Percentiles rank a stretch among this genome's conserved stretches.
phyloP scores from a whole-genome alignment of 2,888 invertebrate species.

The Homarus gammarus region DNA sequence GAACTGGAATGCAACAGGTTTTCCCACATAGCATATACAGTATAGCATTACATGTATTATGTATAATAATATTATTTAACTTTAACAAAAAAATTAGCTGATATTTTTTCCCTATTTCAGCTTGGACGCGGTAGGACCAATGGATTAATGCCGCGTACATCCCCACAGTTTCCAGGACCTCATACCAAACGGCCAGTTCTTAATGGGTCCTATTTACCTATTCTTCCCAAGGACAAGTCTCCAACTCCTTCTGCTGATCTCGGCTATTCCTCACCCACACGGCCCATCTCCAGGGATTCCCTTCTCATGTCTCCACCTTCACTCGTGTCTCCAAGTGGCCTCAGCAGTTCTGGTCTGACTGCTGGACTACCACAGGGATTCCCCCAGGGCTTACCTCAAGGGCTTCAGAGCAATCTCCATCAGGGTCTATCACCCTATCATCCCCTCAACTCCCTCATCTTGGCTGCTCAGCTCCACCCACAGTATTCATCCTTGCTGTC shows the following conservation, averaged over 20 bases:
- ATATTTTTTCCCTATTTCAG: constrained; percentile 50
- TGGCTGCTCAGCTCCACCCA: constrained; percentile 74
- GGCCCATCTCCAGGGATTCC: constrained; percentile 68
- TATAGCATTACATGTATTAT: not conserved
- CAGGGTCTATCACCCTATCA: constrained; percentile 65
- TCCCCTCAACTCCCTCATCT: constrained; percentile 69
- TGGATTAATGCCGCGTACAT: constrained; percentile 60
- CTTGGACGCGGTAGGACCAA: constrained; percentile 67
- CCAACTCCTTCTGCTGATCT: constrained; percentile 73
- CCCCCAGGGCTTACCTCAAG: constrained; percentile 53
- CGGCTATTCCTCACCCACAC: constrained; percentile 74
- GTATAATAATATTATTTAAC: not conserved
- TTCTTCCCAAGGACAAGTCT: constrained; percentile 74
- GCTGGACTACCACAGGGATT: constrained; percentile 48
- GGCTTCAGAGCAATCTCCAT: constrained; percentile 54
- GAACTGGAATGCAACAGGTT: not conserved
- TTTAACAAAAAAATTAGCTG: not conserved
- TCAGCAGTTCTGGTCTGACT: constrained; percentile 48
- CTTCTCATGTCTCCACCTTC: constrained; percentile 67
- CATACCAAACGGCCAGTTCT: constrained; percentile 59
- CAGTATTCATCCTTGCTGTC: constrained; percentile 67
- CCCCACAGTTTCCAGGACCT: constrained; percentile 62
- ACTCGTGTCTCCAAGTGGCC: constrained; percentile 41
- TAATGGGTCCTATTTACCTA: constrained; percentile 69
- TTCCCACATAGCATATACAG: not conserved